These are phyloP conservation scores for Asobara japonica DNA, from an alignment of 1,140 invertebrate genomes.

Conservation along the genomic window DNA sequence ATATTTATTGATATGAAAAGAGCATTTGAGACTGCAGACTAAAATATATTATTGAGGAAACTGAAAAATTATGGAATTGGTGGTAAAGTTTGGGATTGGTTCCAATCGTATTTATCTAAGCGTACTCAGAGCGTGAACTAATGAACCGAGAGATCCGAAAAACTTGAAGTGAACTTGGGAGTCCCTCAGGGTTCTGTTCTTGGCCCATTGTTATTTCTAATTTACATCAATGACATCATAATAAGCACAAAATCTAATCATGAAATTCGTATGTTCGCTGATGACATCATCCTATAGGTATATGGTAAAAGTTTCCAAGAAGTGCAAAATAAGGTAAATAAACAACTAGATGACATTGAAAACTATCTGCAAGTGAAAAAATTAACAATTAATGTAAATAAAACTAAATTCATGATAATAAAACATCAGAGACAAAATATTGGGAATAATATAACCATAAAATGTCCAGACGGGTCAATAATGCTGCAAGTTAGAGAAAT, in stretches of 20 bases:
- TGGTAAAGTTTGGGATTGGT: constrained; percentile 19
- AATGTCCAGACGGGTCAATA: background rate
- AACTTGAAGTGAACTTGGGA: background rate
- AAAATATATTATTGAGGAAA: constrained; percentile 23
- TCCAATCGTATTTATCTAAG: constrained; percentile 19
- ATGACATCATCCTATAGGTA: constrained; percentile 30
- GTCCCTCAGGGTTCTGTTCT: constrained; percentile 30
- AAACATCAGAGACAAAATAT: background rate
- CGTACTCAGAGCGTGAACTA: background rate
- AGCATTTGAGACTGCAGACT: constrained; percentile 37
- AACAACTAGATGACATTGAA: background rate
- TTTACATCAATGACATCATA: constrained; percentile 23
- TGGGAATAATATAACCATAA: background rate
- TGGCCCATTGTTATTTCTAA: constrained; percentile 18
- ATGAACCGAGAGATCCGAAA: background rate
- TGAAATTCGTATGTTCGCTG: constrained; percentile 29
- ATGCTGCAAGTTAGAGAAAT: background rate
- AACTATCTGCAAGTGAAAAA: constrained; percentile 5
- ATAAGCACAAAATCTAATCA: background rate
- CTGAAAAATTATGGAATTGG: background rate
- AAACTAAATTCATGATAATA: constrained; percentile 26
- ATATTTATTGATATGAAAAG: constrained; percentile 31
- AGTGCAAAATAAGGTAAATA: background rate
- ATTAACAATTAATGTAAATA: constrained; percentile 12
- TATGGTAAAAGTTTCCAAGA: background rate